Percentiles rank a stretch among this genome's conserved stretches.
phyloP scores from a whole-genome alignment of 2,888 invertebrate genomes.

The Ischnura elegans region DNA sequence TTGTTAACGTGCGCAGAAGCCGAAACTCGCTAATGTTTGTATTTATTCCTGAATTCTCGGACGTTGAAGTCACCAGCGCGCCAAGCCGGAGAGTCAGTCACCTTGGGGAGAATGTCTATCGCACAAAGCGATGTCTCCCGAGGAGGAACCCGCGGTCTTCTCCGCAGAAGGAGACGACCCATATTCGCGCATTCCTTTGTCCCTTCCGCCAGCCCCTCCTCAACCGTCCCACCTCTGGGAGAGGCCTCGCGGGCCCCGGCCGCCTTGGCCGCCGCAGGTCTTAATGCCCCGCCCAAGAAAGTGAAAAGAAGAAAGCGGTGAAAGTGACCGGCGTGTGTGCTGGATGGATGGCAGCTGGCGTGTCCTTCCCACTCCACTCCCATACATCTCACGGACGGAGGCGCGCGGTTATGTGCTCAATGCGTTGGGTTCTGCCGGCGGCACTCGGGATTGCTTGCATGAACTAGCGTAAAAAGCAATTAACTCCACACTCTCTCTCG shows the following conservation, averaged over 20 bases:
- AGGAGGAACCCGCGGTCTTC: too few species aligned
- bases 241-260: neutral
- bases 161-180: too few species aligned
- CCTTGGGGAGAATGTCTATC: too few species aligned
- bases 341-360: neutral
- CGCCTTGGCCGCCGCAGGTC: neutral
- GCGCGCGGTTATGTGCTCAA: neutral
- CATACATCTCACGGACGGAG: neutral
- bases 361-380: neutral
- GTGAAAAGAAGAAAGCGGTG: conserved; percentile 65
- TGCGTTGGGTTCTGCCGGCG: neutral
- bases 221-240: neutral
- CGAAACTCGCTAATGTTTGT: too few species aligned
- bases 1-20: too few species aligned
- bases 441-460: too few species aligned
- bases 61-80: too few species aligned
- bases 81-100: neutral
- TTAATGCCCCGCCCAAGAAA: conserved; percentile 18
- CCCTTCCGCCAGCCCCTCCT: neutral
- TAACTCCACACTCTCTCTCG: too few species aligned
- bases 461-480: too few species aligned
- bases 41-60: too few species aligned
- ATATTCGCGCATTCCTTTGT: neutral
- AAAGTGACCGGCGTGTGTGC: conserved; percentile 25
- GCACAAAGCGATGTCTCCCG: too few species aligned